Evolutionary conservation across 2,797 vertebrate species (phyloP), one percentile per base, ranked within the genome.

Genomic region (Lerista edwardsae): DNA sequence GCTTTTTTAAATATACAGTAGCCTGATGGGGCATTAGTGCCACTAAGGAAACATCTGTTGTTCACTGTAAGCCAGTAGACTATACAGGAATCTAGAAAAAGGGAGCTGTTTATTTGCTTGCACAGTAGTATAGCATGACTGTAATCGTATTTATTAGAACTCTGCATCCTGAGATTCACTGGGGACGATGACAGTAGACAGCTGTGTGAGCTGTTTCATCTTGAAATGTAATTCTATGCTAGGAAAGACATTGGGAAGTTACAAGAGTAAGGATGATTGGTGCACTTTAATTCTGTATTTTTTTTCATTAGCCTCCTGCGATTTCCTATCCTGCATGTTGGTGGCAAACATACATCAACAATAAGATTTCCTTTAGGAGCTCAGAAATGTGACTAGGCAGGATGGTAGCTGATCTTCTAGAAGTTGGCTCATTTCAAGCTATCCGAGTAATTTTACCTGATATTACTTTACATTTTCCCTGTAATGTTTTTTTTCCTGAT

Each of bases 401-500:
- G 93, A 77, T 83, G 84, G 31, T 23, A 89, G 90, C 84, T 92
- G 84, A 79, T 87, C 86, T 93, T 74, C 87, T 84, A 85, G 79
- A 94, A 95, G 86, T 95, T 92, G 84, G 44, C 83, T 94, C 34
- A 87, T 93, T 92, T 91, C 84, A 89, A 91, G 80, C 78, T 82
- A 75, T 92, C 82, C 84, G 92, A 95, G 90, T 93, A 91, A 93
- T 94, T 95, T 94, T 91, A 93, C 84, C 84, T 92, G 90, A 88
- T 93, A 93, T 64, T 93, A 92, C 91, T 95, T 95, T 88, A 92
- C 82, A 88, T 94, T 94, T 94, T 94, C 84, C 89, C 69, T 84
- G 76, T 91, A 88, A 93, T 86, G 68, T 89, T 81, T 85, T 95
- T 89, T 94, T 64, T 19, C 29, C 57, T 62, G 55, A 85, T 95